Percentiles rank a stretch among this genome's conserved stretches.
Evolutionary conservation across 2,888 invertebrate species (phyloP).

Genomic region (Machimus atricapillus): DNA sequence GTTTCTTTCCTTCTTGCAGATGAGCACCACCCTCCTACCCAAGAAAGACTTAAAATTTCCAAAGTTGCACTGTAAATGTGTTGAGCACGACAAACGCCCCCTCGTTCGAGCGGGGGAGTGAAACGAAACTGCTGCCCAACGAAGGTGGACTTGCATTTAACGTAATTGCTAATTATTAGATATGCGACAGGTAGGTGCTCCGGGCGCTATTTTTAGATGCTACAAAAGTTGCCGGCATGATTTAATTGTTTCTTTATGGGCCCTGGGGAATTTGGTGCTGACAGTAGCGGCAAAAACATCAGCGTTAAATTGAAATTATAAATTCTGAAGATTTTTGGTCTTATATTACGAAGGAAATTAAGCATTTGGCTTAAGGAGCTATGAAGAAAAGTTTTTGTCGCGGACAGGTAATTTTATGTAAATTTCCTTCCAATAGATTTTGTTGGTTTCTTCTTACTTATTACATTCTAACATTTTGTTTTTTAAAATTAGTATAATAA

Average conservation of each 20-base stretch:
- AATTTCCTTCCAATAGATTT: too few species aligned
- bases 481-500: too few species aligned
- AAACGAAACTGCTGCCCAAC: background rate
- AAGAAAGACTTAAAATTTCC: background rate
- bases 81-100: background rate
- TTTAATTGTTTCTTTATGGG: background rate
- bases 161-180: slow-evolving; percentile 18
- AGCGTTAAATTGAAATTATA: background rate
- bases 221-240: background rate
- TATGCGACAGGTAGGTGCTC: background rate
- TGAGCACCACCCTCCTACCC: background rate
- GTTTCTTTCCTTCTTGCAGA: background rate
- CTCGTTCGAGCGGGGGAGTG: background rate
- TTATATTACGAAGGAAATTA: background rate
- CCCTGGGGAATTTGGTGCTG: background rate
- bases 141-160: slow-evolving; percentile 2
- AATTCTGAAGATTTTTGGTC: background rate
- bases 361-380: too few species aligned
- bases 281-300: background rate
- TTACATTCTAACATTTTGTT: too few species aligned
- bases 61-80: background rate
- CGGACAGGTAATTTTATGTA: too few species aligned
- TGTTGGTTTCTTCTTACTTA: too few species aligned
- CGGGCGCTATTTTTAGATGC: background rate
- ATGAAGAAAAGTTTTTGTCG: too few species aligned